Evolutionary conservation across 1,140 invertebrate genomes (phyloP), one percentile per base, ranked within the genome.

Genomic region (Lycorma delicatula): DNA sequence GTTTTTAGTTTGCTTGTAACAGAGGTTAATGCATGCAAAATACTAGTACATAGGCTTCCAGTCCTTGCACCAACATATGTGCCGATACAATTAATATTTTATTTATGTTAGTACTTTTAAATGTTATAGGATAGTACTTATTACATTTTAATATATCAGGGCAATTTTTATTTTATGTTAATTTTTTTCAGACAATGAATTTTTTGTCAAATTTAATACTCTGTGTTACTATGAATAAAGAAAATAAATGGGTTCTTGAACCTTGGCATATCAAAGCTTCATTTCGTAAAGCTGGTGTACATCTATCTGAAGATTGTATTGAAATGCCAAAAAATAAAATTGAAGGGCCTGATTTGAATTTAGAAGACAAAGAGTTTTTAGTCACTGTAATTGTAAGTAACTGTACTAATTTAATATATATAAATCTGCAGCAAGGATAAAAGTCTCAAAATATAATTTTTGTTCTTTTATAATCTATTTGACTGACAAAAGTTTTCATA

Each of bases 311-410:
- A 49, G 69, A 86, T 61, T 77, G 82, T 22, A 89, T 95, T 54
- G 79, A 78, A 52, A 70, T 95, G 70, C 91, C 90, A 3, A 71
- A 80, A 29, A 75, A 79, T 58, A 66, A 76, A 51, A 92, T 94
- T 55, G 75, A 73, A 58, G 91, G 91, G 0, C 91, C 91, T 1
- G 81, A 94, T 73, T 67, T 89, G 26, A 73, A 77, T 36, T 72
- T 85, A 34, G 80, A 94, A 71, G 79, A 79, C 18, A 92, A 91
- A 71, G 82, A 89, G 66, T 94, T 95, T 74, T 81, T 76, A 66
- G 77, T 90, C 6, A 86, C 75, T 50, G 75, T 95, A 6, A 91
- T 82, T 5, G 83, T 93, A 71, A 72, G 69, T 20, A 38, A 3
- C 20, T 41, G n/a, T n/a, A n/a, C n/a, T 41, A 16, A 12, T 41